phyloP scores from a whole-genome alignment of 2,797 vertebrate genomes.

The Acipenser ruthenus region DNA sequence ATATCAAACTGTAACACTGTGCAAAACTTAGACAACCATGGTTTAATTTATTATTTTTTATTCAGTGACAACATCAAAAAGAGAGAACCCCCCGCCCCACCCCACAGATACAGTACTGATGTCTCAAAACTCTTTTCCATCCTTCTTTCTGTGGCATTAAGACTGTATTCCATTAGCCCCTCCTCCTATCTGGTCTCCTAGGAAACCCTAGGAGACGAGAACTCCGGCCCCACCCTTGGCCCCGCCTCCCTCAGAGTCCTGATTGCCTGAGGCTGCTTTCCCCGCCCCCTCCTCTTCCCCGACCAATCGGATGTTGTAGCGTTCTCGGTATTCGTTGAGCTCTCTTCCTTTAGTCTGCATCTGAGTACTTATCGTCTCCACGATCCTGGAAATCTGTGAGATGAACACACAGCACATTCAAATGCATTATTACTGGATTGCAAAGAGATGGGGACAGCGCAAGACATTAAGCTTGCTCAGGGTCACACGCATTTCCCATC shows the following conservation, averaged over 20 bases:
- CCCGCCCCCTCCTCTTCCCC: constrained; percentile 67
- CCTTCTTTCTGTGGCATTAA: constrained; percentile 18
- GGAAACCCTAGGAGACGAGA: constrained; percentile 70
- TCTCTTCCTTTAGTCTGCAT: constrained; percentile 85
- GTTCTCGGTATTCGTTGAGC: constrained; percentile 85
- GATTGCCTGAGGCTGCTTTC: constrained; percentile 48
- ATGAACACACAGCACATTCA: background rate
- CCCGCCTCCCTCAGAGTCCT: constrained; percentile 56
- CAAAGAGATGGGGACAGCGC: too few species aligned
- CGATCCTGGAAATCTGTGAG: constrained; percentile 77
- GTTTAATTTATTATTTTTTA: constrained; percentile 22
- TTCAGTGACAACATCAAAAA: constrained; percentile 49
- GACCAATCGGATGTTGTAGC: constrained; percentile 86
- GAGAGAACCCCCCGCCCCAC: constrained; percentile 25
- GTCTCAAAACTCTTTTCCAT: constrained; percentile 4
- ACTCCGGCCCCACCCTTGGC: constrained; percentile 75
- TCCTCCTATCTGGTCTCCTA: background rate
- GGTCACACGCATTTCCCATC: too few species aligned
- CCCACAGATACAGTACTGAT: constrained; percentile 19
- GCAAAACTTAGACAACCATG: background rate
- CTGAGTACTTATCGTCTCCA: constrained; percentile 71
- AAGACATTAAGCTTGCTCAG: too few species aligned
- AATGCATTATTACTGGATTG: too few species aligned
- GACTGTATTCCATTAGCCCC: background rate
- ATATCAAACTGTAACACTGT: background rate